Conservation (phyloP, 2,888 invertebrate species). For the Margaritifera margaritifera region DNA sequence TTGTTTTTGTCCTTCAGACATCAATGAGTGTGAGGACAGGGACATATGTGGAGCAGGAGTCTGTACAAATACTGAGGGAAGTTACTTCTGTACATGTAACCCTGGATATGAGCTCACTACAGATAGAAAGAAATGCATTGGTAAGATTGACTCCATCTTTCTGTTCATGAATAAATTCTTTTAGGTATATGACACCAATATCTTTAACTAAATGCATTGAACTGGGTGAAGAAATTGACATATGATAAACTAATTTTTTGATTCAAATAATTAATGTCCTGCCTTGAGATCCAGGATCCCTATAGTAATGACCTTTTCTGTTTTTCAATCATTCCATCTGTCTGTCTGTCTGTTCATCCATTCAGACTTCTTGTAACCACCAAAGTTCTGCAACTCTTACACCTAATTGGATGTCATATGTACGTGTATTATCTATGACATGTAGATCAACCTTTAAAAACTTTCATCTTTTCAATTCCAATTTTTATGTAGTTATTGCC, state of each 20-base stretch:
- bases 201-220: neutral
- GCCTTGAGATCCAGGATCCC: too few species aligned
- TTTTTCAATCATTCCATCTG: too few species aligned
- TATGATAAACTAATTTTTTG: neutral
- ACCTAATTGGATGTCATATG: too few species aligned
- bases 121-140: conserved; percentile 83
- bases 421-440: too few species aligned
- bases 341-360: too few species aligned
- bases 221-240: neutral
- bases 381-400: too few species aligned
- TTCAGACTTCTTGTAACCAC: too few species aligned
- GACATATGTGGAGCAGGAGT: conserved; percentile 86
- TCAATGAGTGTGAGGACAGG: conserved; percentile 82
- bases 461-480: too few species aligned
- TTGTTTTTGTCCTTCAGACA: conserved; percentile 76
- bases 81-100: conserved; percentile 87
- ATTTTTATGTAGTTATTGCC: too few species aligned
- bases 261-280: neutral
- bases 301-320: too few species aligned
- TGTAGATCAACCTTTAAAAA: too few species aligned
- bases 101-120: conserved; percentile 84
- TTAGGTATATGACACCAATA: neutral
- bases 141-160: conserved; percentile 45
- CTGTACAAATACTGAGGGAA: conserved; percentile 87
- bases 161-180: neutral